Percentiles rank a stretch among this genome's conserved stretches.
These are phyloP conservation scores for Tetragonula carbonaria DNA, from an alignment of 2,888 invertebrate genomes.

Conservation along the genomic window DNA sequence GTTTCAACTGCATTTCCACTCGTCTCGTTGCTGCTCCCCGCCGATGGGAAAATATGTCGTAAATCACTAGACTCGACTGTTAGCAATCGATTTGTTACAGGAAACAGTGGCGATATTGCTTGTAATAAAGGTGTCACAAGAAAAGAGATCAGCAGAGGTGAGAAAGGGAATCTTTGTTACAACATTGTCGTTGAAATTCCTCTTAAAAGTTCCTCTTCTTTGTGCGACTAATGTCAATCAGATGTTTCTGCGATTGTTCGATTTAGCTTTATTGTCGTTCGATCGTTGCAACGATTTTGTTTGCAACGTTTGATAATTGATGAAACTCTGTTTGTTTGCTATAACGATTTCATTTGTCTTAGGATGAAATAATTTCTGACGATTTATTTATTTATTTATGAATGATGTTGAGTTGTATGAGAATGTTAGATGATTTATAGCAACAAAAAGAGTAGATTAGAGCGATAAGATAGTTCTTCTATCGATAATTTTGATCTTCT, in stretches of 20 bases:
- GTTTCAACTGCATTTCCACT: conserved; percentile 55
- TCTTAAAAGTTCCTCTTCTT: background rate
- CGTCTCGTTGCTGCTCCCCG: conserved; percentile 7
- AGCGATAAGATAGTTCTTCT: too few species aligned
- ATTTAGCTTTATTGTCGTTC: background rate
- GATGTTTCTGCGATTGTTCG: background rate
- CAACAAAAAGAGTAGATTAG: too few species aligned
- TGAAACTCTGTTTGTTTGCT: background rate
- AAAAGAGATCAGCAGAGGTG: conserved; percentile 23
- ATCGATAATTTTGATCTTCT: too few species aligned
- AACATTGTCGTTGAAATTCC: conserved; percentile 4
- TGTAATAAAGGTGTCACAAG: conserved; percentile 36
- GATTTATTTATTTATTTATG: too few species aligned
- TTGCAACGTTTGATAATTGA: background rate
- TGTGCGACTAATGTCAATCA: background rate
- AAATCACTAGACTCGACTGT: conserved; percentile 49
- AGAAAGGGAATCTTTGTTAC: background rate
- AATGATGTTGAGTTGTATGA: too few species aligned
- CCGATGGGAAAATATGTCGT: conserved; percentile 32
- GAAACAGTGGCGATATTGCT: conserved; percentile 54
- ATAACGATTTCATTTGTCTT: too few species aligned
- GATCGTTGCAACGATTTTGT: background rate
- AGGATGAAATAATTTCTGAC: too few species aligned
- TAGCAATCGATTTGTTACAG: conserved; percentile 58
- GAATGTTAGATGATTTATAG: too few species aligned